phyloP scores from a whole-genome alignment of 2,888 invertebrate species.

The Stramonita haemastoma region DNA sequence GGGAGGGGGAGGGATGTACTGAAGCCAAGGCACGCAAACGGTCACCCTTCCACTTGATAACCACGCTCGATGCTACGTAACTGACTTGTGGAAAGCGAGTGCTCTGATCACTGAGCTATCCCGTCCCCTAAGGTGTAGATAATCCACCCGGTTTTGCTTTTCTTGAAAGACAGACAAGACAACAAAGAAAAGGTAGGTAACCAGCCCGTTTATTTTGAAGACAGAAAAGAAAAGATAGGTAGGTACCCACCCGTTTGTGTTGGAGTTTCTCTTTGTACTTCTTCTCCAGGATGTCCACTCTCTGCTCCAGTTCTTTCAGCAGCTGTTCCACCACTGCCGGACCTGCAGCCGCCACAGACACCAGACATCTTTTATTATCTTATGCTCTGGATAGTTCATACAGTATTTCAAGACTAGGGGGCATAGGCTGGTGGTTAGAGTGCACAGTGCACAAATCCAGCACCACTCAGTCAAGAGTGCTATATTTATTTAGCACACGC shows the following conservation, averaged over 20 bases:
- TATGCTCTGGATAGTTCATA: background rate
- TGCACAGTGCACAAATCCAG: no score
- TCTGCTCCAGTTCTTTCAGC: slow-evolving; percentile 60
- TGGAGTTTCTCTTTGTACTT: slow-evolving; percentile 61
- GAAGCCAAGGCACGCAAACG: no score
- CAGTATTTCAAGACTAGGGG: background rate
- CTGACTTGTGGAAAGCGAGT: no score
- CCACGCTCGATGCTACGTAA: no score
- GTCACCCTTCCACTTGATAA: no score
- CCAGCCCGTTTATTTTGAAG: slow-evolving; percentile 54
- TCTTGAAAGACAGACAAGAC: background rate
- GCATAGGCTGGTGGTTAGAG: no score
- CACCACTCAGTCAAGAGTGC: no score
- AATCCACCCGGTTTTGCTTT: background rate
- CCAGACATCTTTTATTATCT: background rate
- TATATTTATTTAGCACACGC: no score
- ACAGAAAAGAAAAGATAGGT: background rate
- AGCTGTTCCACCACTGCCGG: slow-evolving; percentile 66
- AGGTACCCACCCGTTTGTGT: slow-evolving; percentile 52
- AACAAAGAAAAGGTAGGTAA: background rate
- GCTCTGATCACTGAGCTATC: no score
- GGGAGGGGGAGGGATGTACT: no score
- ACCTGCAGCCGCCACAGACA: slow-evolving; percentile 50
- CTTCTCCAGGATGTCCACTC: slow-evolving; percentile 62
- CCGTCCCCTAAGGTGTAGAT: no score